Base-by-base conservation (phyloP, 2,797 vertebrate genomes). In the Chelonia mydas region DNA sequence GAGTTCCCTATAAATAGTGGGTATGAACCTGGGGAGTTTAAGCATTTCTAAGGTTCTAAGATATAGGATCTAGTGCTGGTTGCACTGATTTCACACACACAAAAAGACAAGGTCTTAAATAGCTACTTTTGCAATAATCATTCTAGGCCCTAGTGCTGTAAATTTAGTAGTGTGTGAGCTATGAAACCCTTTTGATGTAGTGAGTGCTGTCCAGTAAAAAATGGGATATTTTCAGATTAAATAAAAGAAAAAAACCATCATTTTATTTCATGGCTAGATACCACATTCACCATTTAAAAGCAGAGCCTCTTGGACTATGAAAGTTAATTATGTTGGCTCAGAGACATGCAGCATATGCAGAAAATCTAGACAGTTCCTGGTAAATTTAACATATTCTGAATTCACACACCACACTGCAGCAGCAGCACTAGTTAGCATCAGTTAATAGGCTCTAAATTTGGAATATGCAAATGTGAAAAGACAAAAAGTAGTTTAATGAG, bases 371-470 rank as follows among this genome's bases (percentile, higher is more conserved):
- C 51, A 28, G 72, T 76, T 94, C 57, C 84, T 84, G 6, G 45
- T 84, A 88, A 86, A 95, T 90, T 83, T 33, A 88, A 57, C n/a
- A 90, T 87, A 86, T 86, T 94, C 59, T 89, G 82, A 87, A 90
- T 92, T 97, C 82, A 91, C 33, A 76, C 65, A 92, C 76, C 19
- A 84, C 0, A 2, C 17, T 86, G 59, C n/a, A 97, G 49, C 55
- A 94, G 28, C 85, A 78, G 72, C 27, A 12, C 53, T 95, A 0
- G 0, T 94, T 95, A 96, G 82, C 54, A 87, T 80, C 55, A 81
- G 80, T 89, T 90, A 95, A 94, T 92, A 81, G 51, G 21, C 82
- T 93, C 90, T 96, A 92, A 96, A 97, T 97, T 87, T 96, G 74
- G 93, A 96, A 90, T 92, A 90, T 93, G 90, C 80, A 92, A 96